Percentiles rank a stretch among this genome's conserved stretches.
Evolutionary conservation across 2,888 invertebrate species (phyloP).

Genomic region (Amphiduros pacificus): DNA sequence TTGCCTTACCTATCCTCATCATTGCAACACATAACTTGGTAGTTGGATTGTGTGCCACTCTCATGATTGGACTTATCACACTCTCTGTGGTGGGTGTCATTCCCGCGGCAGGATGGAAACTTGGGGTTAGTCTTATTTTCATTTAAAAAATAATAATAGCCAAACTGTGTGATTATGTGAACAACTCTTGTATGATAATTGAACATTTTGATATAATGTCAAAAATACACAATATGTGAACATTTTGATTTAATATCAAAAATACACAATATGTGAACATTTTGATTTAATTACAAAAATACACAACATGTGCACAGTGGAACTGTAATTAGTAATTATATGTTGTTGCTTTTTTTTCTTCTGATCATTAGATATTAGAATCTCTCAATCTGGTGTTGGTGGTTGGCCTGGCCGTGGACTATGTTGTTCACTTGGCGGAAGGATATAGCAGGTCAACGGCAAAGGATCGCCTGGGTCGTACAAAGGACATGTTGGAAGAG

Average conservation of each 20-base stretch:
- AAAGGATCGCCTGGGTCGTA: constrained; percentile 39
- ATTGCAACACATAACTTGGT: constrained; percentile 49
- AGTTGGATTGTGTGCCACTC: constrained; percentile 46
- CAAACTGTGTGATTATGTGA: too few relatives aligned
- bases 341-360: too few relatives aligned
- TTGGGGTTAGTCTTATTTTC: too few relatives aligned
- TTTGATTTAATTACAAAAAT: too few relatives aligned
- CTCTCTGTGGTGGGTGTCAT: constrained; percentile 49
- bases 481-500: constrained; percentile 42
- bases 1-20: constrained; percentile 46
- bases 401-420: constrained; percentile 50
- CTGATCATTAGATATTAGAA: constrained; percentile 43
- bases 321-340: too few relatives aligned
- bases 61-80: constrained; percentile 45
- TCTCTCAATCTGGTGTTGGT: constrained; percentile 52
- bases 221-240: too few relatives aligned
- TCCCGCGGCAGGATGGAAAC: constrained; percentile 51
- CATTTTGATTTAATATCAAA: too few relatives aligned
- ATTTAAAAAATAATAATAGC: too few relatives aligned
- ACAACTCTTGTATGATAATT: too few relatives aligned
- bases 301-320: too few relatives aligned
- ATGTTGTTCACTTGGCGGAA: constrained; percentile 51
- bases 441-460: constrained; percentile 44
- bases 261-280: too few relatives aligned
- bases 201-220: too few relatives aligned